Conservation (phyloP, 2,113 vertebrate genomes). For the Neoarius graeffei region DNA sequence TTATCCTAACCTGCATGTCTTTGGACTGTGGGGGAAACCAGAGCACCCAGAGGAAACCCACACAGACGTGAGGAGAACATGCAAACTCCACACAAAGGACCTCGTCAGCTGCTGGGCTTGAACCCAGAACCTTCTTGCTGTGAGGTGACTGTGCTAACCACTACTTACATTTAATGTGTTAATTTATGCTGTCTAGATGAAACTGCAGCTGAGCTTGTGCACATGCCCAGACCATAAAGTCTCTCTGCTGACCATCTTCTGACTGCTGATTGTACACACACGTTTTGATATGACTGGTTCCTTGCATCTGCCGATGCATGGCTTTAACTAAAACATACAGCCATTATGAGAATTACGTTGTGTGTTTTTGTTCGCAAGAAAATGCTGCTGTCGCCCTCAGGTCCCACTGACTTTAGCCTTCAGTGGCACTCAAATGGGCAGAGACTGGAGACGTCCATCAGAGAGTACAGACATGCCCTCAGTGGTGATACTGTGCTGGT, state of each 20-base stretch:
- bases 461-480: constrained; percentile 70
- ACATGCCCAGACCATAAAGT: neutral
- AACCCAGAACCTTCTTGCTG: too few relatives aligned
- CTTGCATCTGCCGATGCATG: neutral
- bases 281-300: neutral
- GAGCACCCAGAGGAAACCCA: too few relatives aligned
- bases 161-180: neutral
- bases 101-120: too few relatives aligned
- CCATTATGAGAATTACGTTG: neutral
- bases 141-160: too few relatives aligned
- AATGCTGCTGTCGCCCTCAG: constrained; percentile 68
- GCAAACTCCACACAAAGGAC: too few relatives aligned
- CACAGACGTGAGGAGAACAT: too few relatives aligned
- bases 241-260: too few relatives aligned
- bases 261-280: neutral
- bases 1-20: too few relatives aligned
- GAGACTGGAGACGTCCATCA: constrained; percentile 69
- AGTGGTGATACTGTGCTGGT: constrained; percentile 72
- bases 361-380: neutral
- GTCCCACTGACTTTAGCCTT: constrained; percentile 78
- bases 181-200: neutral
- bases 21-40: too few relatives aligned
- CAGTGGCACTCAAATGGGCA: constrained; percentile 84
- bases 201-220: neutral
- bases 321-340: neutral